Percentiles rank a stretch among this genome's conserved stretches.
Conservation (phyloP, 2,797 vertebrate species). For the Molossus alvarezi region DNA sequence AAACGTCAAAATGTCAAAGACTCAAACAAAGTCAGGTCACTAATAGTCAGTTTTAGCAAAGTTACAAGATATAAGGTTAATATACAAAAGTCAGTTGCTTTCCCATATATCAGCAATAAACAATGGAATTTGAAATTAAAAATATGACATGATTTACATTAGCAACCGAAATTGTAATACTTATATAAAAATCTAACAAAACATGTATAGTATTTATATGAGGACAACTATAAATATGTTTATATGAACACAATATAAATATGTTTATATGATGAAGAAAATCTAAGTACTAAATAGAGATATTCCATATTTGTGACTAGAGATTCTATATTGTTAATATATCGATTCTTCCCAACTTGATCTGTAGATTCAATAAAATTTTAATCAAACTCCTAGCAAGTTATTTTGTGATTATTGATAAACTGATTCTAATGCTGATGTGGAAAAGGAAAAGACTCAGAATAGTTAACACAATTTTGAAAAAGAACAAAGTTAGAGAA, state of each 20-base stretch:
- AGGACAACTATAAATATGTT: not conserved
- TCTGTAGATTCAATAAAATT: not conserved
- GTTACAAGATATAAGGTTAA: not conserved
- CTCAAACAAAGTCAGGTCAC: not conserved
- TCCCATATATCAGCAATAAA: not conserved
- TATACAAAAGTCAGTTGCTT: not conserved
- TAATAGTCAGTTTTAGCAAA: not conserved
- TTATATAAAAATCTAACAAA: not conserved
- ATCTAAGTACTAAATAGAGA: not conserved
- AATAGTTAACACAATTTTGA: not conserved
- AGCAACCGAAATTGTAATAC: not conserved
- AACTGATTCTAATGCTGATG: not conserved
- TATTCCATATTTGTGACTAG: not conserved
- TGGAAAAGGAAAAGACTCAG: not conserved
- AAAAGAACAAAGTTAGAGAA: not conserved
- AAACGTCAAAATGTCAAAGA: not conserved
- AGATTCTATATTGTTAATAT: not conserved
- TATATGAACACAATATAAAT: too few species aligned
- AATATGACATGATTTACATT: not conserved
- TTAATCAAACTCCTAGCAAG: not conserved
- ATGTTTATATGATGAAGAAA: not conserved
- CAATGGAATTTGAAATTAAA: constrained; percentile 1
- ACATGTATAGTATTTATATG: not conserved
- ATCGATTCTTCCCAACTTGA: not conserved
- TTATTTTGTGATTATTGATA: not conserved